Percentiles rank a stretch among this genome's conserved stretches.
phyloP scores from a whole-genome alignment of 2,797 vertebrate species.

The Macrochelys suwanniensis region DNA sequence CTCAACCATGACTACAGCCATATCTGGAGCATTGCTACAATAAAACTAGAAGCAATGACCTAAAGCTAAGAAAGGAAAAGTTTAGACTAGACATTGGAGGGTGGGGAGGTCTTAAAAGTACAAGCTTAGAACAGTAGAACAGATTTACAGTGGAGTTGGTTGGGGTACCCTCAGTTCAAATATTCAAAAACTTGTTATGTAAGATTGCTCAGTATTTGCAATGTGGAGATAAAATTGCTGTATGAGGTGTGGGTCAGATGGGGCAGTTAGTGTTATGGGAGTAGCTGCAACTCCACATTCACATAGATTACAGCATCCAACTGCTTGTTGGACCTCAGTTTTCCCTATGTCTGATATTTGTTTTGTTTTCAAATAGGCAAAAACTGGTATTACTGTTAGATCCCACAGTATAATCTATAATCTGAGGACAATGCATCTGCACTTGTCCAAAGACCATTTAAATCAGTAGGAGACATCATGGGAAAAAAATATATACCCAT shows the following conservation, averaged over 20 bases:
- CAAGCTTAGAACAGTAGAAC: background rate
- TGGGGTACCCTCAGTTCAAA: background rate
- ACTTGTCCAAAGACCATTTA: background rate
- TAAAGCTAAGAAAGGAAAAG: background rate
- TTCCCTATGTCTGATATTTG: conserved; percentile 54
- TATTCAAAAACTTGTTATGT: conserved; percentile 31
- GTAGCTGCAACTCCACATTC: conserved; percentile 41
- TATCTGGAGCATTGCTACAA: background rate
- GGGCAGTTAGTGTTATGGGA: background rate
- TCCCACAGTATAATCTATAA: background rate
- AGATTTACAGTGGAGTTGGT: background rate
- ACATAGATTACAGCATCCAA: background rate
- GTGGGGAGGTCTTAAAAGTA: background rate
- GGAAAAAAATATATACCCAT: background rate
- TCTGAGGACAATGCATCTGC: conserved; percentile 27
- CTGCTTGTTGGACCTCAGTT: conserved; percentile 34
- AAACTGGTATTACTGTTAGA: conserved; percentile 35
- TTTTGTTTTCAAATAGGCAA: conserved; percentile 64
- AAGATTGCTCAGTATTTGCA: background rate
- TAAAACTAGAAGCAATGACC: background rate
- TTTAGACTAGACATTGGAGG: background rate
- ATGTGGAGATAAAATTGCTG: background rate
- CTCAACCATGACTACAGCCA: background rate
- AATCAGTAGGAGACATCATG: background rate
- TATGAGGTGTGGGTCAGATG: background rate